phyloP scores from a whole-genome alignment of 1,140 invertebrate species.

The Cecropterus lyciades region DNA sequence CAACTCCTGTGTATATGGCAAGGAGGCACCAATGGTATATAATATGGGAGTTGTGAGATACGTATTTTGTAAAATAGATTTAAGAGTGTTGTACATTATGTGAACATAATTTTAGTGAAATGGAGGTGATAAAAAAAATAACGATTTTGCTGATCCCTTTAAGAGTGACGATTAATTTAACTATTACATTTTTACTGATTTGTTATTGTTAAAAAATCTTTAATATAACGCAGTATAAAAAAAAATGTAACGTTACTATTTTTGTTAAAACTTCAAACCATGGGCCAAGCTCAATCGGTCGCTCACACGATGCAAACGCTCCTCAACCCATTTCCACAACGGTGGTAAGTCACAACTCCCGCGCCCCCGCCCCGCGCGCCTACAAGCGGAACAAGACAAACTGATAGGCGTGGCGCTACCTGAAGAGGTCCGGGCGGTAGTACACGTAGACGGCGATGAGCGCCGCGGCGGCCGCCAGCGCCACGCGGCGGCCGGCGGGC shows the following conservation, averaged over 20 bases:
- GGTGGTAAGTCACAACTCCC: no score
- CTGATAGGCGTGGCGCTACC: slow-evolving; percentile 75
- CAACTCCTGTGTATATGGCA: slow-evolving; percentile 10
- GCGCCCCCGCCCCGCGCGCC: background rate
- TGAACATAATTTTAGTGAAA: background rate
- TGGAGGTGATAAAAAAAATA: no score
- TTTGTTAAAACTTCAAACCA: no score
- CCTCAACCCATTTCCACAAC: no score
- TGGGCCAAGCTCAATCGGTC: background rate
- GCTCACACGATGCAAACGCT: background rate
- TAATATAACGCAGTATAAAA: no score
- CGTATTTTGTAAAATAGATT: no score
- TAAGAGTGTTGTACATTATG: background rate
- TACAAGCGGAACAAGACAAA: slow-evolving; percentile 71
- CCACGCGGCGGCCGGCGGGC: slow-evolving; percentile 55
- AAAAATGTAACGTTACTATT: no score
- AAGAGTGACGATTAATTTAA: no score
- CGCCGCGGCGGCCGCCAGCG: slow-evolving; percentile 74
- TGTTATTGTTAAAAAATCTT: no score
- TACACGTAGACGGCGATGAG: slow-evolving; percentile 83
- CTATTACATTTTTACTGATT: no score
- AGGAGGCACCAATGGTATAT: background rate
- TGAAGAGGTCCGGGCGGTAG: slow-evolving; percentile 78
- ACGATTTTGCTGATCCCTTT: no score
- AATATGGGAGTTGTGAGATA: background rate